Base-by-base conservation (phyloP, 1,140 invertebrate species). In the Micrasema longulum region DNA sequence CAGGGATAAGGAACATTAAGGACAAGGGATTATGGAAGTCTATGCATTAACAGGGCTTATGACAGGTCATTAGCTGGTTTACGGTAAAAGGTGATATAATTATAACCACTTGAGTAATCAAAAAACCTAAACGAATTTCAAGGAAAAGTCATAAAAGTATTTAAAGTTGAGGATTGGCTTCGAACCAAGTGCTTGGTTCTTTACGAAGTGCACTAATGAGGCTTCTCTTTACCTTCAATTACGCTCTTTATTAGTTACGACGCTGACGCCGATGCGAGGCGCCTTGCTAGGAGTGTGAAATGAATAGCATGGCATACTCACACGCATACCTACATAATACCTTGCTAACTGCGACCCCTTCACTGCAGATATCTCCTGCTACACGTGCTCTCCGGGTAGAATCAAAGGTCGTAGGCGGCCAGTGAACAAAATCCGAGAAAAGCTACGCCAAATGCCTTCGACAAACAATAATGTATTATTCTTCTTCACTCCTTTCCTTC, bases 391-490 rank as follows among this genome's bases (percentile, higher is more conserved):
- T 48, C 45, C 63, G 16, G 18, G 47, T 65, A 65, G 11, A 36
- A 35, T 41, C 41, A 22, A 43, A 41, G 18, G 38, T 43, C 20
- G 53, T 7, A 23, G n/a, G 20, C 35, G 50, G 14, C 36, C 18
- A 63, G 45, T 20, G 60, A 63, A 63, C 53, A 62, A 60, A 47
- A 63, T n/a, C 20, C 14, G 31, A 35, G 12, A 23, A 20, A 47
- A 18, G 45, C 36, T 41, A 65, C 45, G 22, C 12, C 45, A 66
- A 71, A 43, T 53, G 69, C 50, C 71, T 68, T 68, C 68, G 71
- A 73, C 55, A 73, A 68, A 68, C 63, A 73, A 73, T 68, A n/a
- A n/a, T n/a, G 63, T 18, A 53, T 53, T 22, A 53, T 12, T 10
- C 50, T 23, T 22, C 26, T 53, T 22, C 50, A 53, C n/a, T 53